Evolutionary conservation across 2,113 vertebrate genomes (phyloP), one percentile per base, ranked within the genome.

Genomic region (Urocitellus parryii): DNA sequence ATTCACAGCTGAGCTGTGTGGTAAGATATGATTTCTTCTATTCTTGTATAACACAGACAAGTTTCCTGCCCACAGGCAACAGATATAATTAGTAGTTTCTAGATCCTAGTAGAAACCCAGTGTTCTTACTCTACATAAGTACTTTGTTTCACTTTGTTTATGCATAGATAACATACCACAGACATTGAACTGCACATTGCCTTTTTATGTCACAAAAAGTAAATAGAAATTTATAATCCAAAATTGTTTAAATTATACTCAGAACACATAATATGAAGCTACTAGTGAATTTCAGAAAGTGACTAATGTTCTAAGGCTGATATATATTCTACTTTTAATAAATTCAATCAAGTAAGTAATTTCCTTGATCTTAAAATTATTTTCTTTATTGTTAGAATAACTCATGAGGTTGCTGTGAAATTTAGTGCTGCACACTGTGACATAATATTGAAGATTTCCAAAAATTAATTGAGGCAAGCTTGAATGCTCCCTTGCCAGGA

Each of bases 401-500:
- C 51, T 93, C 51, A 86, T 68, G 72, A 68, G 72, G 45, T 89
- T 87, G 39, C 39, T 89, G 42, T 82, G 32, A 82, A 93, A 65
- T 82, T 39, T 18, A 34, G 24, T 76, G 34, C 25, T 81, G 29
- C 45, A 77, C 42, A 56, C n/a, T 65, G 27, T 56, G 32, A 51
- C 95, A 0, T 77, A 83, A 63, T 87, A 65, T 22, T 70, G 39
- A 39, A 90, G 74, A 81, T 70, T 27, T 42, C 22, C 77, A 1
- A 68, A 90, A 86, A 65, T 53, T 42, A 42, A 76, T 6, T 89
- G 96, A 93, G 51, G 90, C 18, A 24, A 80, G 45, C 61, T 90
- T 86, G 48, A 81, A 25, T 61, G 24, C 22, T 89, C 34, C 39
- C 13, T 85, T 86, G 12, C 51, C 65, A 68, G 34, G 80, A 90